Evolutionary conservation across 2,113 vertebrate species (phyloP).

Genomic region (Onychostruthus taczanowskii): DNA sequence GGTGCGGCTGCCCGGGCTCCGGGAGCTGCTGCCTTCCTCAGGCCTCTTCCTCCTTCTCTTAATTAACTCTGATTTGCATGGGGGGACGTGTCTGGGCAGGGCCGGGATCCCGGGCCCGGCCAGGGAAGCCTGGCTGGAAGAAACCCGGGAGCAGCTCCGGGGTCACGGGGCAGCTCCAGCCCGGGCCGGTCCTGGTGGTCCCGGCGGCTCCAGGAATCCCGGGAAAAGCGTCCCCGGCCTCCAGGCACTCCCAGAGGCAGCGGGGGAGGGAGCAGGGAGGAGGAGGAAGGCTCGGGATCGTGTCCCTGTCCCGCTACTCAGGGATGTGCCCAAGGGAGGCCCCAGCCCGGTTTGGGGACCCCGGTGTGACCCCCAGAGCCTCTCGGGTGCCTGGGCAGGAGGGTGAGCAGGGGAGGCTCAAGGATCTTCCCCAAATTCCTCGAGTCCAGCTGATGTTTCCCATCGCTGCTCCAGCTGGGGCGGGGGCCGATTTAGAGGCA

Average conservation of each 20-base stretch:
- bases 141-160: background rate
- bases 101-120: background rate
- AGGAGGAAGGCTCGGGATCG: background rate
- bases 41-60: background rate
- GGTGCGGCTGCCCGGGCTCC: background rate
- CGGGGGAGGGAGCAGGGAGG: background rate
- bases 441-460: background rate
- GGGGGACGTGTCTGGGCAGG: background rate
- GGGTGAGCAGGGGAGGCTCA: background rate
- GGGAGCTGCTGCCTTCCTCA: background rate
- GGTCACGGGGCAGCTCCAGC: too few species aligned
- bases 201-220: background rate
- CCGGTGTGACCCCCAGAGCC: background rate
- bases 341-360: background rate
- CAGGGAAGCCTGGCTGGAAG: background rate
- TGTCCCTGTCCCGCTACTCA: background rate
- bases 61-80: background rate
- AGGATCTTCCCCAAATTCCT: background rate
- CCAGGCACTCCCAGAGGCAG: accelerated
- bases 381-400: background rate
- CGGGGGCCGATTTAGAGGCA: background rate
- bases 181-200: background rate
- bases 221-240: background rate
- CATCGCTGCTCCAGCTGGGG: background rate
- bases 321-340: background rate